These are phyloP conservation scores for Isichthys henryi DNA, from an alignment of 2,113 vertebrate species.

Conservation along the genomic window DNA sequence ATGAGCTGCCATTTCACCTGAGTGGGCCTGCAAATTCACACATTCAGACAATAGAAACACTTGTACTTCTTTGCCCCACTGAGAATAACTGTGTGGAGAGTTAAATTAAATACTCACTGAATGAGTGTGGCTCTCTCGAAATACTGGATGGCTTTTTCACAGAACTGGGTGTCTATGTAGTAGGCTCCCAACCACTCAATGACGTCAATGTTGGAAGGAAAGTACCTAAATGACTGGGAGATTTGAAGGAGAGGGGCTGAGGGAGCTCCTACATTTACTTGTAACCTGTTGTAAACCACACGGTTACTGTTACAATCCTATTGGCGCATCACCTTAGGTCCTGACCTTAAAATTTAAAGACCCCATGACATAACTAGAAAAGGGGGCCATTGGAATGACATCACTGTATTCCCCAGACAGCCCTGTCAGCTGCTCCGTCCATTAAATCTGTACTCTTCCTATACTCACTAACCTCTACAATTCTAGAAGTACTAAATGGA, in stretches of 20 bases:
- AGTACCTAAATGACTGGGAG: slow-evolving; percentile 85
- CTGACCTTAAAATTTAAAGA: too few relatives aligned
- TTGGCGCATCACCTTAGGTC: background rate
- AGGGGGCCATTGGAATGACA: too few relatives aligned
- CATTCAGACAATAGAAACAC: background rate
- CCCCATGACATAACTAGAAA: too few relatives aligned
- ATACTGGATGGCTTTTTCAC: slow-evolving; percentile 95
- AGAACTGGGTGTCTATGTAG: slow-evolving; percentile 92
- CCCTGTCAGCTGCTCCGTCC: background rate
- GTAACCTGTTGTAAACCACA: background rate
- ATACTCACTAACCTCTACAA: background rate
- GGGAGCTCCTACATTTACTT: too few relatives aligned
- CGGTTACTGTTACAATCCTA: background rate
- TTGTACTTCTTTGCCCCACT: background rate
- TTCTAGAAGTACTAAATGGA: background rate
- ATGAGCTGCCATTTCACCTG: slow-evolving; percentile 91
- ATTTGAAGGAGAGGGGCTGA: background rate
- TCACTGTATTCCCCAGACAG: background rate
- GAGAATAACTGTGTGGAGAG: background rate
- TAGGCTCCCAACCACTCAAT: slow-evolving; percentile 95
- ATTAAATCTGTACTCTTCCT: background rate
- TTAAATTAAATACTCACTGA: slow-evolving; percentile 71
- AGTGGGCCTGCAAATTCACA: slow-evolving; percentile 62
- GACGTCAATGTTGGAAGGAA: slow-evolving; percentile 89
- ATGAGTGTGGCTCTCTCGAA: slow-evolving; percentile 95